Evolutionary conservation across 64 coral and sea anemone species (phyloP), one percentile per base, ranked within the genome.

Genomic region (Stylophora pistillata): DNA sequence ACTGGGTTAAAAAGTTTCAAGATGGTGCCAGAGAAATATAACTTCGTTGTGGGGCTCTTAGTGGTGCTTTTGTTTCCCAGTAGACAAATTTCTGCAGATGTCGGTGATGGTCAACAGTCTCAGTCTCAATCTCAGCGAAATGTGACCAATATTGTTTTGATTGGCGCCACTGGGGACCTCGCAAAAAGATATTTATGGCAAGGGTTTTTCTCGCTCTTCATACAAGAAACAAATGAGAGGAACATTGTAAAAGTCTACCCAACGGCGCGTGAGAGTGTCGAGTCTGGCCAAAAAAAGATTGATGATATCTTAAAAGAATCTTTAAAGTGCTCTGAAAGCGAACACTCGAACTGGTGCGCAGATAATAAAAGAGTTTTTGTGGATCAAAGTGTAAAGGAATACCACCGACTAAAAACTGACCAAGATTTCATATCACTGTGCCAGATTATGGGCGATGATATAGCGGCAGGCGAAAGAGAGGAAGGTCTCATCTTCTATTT

Each of bases 151-250:
- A 64, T 98, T 30, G 62, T 98, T 21, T 72, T 98, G 56, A 72
- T 98, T 30, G 95, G 95, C 30, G 95, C 92, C 3, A 94, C 92
- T 3, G 95, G 95, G 0, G 95, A 98, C 77, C 58, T 98, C 9
- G 95, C 95, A 4, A 94, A 77, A 28, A 94, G 87, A 62, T 98
- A 98, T 87, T 57, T 98, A 57, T 98, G 95, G 95, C 80, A 94
- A 41, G 92, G 95, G 9, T 79, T 98, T 13, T 94, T 91, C 58
- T 47, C 63, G 14, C 74, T 98, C 30, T 98, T 91, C 33, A 72
- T 13, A 30, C 34, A 94, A 57, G 72, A 91, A 52, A 89, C 18
- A 63, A 78, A 53, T 11, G 55, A 47, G 13, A 57, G 53, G 21
- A 89, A 79, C 62, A 65, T 71, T 9, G 85, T 98, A 26, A 82